Evolutionary conservation across 1,140 invertebrate genomes (phyloP), one percentile per base, ranked within the genome.

Genomic region (Papilio dardanus): DNA sequence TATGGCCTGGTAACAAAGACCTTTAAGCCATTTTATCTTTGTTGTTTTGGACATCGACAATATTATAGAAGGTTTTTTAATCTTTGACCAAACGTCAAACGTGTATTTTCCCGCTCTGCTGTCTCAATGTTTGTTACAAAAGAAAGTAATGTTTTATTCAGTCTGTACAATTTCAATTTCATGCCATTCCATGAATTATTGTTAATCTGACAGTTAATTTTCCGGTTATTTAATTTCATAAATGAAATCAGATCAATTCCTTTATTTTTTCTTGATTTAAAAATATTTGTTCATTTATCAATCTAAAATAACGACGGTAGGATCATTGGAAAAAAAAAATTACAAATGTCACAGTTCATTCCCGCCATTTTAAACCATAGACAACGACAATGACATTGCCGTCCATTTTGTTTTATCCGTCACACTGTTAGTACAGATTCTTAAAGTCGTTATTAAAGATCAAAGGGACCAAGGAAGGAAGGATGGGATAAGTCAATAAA

Each of bases 401-500:
- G 33, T 16, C 33, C 66, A 68, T 68, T 40, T 69, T 42, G 35
- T 69, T 69, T 69, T 69, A 7, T 35, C 35, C 35, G 35, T 69
- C 67, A 69, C 67, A 69, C 31, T 37, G 35, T 69, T 69, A 24
- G 33, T 24, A 69, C 67, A 24, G 33, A 69, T 69, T 69, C 10
- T 40, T 69, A 37, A 69, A 35, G 67, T 69, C 19, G 67, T 40
- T 69, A 69, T 6, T 6, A 66, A 79, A 76, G 71, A 79, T 81
- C 80, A 79, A 81, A 81, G 77, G 67, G 37, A n/a, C 33, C 42
- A 54, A 71, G 78, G 78, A 79, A 81, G 80, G 80, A 81, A 81
- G 78, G n/a, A 69, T 67, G 58, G 74, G 67, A 74, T 79, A 75
- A 71, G 67, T 65, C 68, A 81, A 81, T 81, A 81, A 81, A 81